Percentiles rank a stretch among this genome's conserved stretches.
These are phyloP conservation scores for Cotesia typhae DNA, from an alignment of 1,140 invertebrate genomes.

Conservation along the genomic window DNA sequence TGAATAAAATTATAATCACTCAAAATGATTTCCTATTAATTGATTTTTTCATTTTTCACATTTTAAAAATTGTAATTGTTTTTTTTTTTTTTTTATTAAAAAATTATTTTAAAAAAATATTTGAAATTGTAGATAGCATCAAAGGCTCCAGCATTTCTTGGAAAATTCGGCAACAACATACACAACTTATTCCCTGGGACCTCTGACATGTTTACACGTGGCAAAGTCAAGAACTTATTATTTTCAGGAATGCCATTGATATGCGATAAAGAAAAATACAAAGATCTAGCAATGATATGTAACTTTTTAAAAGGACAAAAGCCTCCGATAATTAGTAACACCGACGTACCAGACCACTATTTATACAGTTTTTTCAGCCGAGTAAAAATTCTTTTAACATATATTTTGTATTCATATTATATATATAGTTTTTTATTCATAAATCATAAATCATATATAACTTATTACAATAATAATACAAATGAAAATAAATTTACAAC, in stretches of 20 bases:
- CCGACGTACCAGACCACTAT: constrained; percentile 36
- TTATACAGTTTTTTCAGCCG: constrained; percentile 43
- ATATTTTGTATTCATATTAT: constrained; percentile 18
- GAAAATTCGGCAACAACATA: constrained; percentile 40
- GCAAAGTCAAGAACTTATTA: constrained; percentile 39
- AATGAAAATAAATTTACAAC: neutral
- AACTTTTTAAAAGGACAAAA: constrained; percentile 30
- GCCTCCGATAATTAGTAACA: constrained; percentile 37
- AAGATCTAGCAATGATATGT: constrained; percentile 42
- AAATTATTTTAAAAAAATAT: neutral
- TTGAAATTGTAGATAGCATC: constrained; percentile 26
- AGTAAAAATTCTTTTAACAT: constrained; percentile 24
- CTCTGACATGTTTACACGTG: constrained; percentile 40
- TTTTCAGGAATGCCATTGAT: constrained; percentile 44
- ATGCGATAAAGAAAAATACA: constrained; percentile 39
- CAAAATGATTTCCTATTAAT: neutral
- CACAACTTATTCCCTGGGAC: constrained; percentile 40
- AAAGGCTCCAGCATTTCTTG: constrained; percentile 27
- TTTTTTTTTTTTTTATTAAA: neutral
- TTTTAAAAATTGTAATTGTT: neutral
- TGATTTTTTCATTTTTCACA: neutral
- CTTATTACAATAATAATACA: constrained; percentile 11
- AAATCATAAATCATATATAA: neutral
- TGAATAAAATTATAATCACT: neutral
- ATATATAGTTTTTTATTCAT: constrained; percentile 10